These are phyloP conservation scores for Coelopa pilipes DNA, from an alignment of 2,888 invertebrate genomes.

Conservation along the genomic window DNA sequence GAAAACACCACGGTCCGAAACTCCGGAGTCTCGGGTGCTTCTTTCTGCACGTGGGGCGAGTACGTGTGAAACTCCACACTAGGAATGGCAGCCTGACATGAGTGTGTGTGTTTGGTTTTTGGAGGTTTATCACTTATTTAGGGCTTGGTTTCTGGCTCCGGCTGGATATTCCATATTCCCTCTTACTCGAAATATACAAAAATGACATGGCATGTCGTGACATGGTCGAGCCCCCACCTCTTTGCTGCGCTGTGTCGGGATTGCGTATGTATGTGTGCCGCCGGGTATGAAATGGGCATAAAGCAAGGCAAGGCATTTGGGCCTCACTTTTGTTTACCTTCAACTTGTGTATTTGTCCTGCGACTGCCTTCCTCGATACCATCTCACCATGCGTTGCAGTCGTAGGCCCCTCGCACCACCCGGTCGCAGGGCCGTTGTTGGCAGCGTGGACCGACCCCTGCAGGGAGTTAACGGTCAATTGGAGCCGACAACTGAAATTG, in stretches of 20 bases:
- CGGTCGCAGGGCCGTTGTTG: too few relatives aligned
- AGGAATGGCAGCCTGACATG: background rate
- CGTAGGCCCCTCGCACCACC: too few relatives aligned
- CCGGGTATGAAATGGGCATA: too few relatives aligned
- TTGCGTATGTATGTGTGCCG: too few relatives aligned
- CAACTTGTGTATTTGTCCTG: constrained; percentile 10
- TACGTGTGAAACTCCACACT: too few relatives aligned
- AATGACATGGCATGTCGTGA: background rate
- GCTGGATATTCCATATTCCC: background rate
- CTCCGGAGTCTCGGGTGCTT: too few relatives aligned
- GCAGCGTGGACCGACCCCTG: too few relatives aligned
- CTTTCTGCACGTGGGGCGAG: too few relatives aligned
- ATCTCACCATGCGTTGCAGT: too few relatives aligned
- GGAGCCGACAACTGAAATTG: background rate
- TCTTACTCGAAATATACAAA: constrained; percentile 5
- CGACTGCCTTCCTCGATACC: background rate
- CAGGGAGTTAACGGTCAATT: background rate
- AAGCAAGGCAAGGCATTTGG: too few relatives aligned
- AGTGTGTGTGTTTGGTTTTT: background rate
- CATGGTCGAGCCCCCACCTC: background rate
- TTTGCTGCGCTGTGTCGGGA: too few relatives aligned
- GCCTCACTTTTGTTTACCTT: background rate
- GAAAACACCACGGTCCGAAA: too few relatives aligned
- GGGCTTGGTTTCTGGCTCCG: background rate
- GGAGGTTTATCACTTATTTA: constrained; percentile 20